Conservation (phyloP, 1,140 invertebrate species). For the Ganaspis sp. region DNA sequence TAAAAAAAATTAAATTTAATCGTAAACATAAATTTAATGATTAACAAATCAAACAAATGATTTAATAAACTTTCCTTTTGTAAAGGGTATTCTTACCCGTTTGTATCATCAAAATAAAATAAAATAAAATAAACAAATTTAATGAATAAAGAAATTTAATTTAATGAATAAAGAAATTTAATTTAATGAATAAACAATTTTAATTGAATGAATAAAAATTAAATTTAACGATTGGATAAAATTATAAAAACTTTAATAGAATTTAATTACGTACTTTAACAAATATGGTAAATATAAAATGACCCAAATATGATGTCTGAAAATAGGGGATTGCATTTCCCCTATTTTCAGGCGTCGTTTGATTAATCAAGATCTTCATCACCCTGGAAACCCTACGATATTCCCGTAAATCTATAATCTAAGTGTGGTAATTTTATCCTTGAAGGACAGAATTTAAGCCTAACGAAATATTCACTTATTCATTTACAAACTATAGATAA, state of each 20-base stretch:
- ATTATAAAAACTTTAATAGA: not conserved
- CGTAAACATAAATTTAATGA: too few species aligned
- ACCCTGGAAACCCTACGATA: constrained; percentile 2
- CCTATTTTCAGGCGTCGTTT: not conserved
- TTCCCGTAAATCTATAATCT: constrained; percentile 24
- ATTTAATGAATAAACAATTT: too few species aligned
- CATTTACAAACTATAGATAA: not conserved
- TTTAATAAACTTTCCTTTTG: too few species aligned
- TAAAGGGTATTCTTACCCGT: too few species aligned
- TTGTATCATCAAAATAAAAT: too few species aligned
- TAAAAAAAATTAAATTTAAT: too few species aligned
- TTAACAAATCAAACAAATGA: too few species aligned
- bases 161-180: too few species aligned
- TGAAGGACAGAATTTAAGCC: not conserved
- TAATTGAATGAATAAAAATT: too few species aligned
- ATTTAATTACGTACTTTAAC: not conserved
- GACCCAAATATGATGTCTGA: not conserved
- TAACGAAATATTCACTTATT: not conserved
- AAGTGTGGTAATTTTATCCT: constrained; percentile 9
- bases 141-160: too few species aligned
- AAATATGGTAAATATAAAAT: not conserved
- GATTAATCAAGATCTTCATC: constrained; percentile 1
- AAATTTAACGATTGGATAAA: too few species aligned
- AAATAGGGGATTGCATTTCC: not conserved
- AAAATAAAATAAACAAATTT: too few species aligned